Base-by-base conservation (phyloP, 2,888 invertebrate species). In the Seladonia tumulorum region DNA sequence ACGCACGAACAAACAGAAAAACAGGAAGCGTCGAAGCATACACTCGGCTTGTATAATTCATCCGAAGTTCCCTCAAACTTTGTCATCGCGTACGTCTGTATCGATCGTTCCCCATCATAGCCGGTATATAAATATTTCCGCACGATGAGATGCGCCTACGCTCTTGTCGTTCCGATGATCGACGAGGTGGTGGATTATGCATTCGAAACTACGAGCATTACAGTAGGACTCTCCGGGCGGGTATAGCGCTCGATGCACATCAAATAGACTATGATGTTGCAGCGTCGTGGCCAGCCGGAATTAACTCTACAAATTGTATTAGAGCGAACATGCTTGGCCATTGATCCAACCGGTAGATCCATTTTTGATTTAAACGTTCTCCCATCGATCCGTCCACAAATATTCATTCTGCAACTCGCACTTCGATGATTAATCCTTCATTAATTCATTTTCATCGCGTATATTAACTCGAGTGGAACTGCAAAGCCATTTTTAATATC, bases 51-150 rank as follows among this genome's bases (percentile, higher is more conserved):
- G 79, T 74, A 84, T 84, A 84, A 84, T 84, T 85, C 79, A 84
- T 57, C 8, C 29, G 1, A 71, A 73, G 60, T 85, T 84, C 47
- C 49, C 63, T 78, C 49, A 75, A 84, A 84, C 79, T 84, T 84
- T 85, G 85, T 85, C 85, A 85, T 49, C 49, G 75, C 45, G 47
- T 10, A 14, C 53, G 74, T 66, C 85, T 75, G 16, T 73, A 85
- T 85, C 76, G 85, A 86, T 86, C 81, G 81, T 75, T 57, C 29
- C 25, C 39, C 57, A 35, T 49, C 72, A 35, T 47, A 60, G 14
- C 53, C 76, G 63, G 49, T 57, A 57, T 86, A 81, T 85, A 81
- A 85, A 85, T 85, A 86, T 85, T 86, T 86, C 86, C 86, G 74
- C 76, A n/a, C 18, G 68, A 80, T 76, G 76, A 85, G 85, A 77